phyloP scores from a whole-genome alignment of 1,140 invertebrate species.

The Euura lappo region DNA sequence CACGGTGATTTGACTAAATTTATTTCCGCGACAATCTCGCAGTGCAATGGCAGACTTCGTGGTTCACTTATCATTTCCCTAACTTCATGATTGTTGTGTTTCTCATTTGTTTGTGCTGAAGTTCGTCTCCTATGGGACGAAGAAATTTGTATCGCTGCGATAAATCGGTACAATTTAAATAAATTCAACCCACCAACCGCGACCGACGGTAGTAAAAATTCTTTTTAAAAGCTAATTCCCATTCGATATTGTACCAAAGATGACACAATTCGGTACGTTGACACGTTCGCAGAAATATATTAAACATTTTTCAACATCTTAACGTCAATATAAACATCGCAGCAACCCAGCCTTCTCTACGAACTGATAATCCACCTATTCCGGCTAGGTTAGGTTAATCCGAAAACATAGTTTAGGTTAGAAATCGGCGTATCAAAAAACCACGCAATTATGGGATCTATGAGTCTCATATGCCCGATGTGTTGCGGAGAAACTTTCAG shows the following conservation, averaged over 20 bases:
- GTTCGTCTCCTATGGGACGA: conserved; percentile 46
- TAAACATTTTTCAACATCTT: background rate
- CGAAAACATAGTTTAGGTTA: background rate
- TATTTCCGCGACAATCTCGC: background rate
- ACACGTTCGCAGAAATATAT: background rate
- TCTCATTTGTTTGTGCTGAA: conserved; percentile 61
- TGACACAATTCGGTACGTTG: background rate
- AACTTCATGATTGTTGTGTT: conserved; percentile 60
- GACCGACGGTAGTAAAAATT: background rate
- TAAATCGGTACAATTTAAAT: background rate
- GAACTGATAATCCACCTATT: too few species aligned
- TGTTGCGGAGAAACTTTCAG: conserved; percentile 69
- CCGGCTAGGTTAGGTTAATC: background rate
- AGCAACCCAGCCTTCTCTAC: too few species aligned
- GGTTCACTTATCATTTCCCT: conserved; percentile 48
- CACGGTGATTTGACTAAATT: background rate
- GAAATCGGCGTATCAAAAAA: background rate
- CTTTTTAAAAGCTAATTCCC: background rate
- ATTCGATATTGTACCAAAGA: background rate
- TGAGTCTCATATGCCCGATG: conserved; percentile 65
- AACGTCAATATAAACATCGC: too few species aligned
- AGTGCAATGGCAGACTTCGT: conserved; percentile 44
- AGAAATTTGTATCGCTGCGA: background rate
- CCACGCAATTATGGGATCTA: conserved; percentile 58
- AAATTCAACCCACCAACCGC: background rate